Evolutionary conservation across 64 coral and sea anemone species (phyloP).

Genomic region (Orbicella faveolata): DNA sequence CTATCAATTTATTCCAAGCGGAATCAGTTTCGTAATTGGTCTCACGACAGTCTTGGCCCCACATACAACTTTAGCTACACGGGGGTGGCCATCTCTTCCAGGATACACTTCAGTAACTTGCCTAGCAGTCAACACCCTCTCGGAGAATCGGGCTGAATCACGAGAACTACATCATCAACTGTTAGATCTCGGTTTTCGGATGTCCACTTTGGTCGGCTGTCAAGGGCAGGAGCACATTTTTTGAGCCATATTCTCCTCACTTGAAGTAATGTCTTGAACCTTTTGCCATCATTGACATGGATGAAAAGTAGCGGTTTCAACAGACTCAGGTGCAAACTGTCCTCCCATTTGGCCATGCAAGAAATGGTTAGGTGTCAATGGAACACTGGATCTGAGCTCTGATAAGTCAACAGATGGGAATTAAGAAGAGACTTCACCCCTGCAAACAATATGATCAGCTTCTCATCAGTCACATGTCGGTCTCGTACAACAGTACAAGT

Average conservation of each 20-base stretch:
- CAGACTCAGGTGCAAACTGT: not conserved
- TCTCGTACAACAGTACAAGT: not conserved
- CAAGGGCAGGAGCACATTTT: not conserved
- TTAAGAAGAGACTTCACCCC: slow-evolving; percentile 48
- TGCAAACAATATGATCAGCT: not conserved
- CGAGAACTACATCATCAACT: not conserved
- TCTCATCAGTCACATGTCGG: slow-evolving; percentile 21
- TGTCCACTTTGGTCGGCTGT: not conserved
- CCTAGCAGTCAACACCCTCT: not conserved
- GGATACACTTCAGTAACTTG: not conserved
- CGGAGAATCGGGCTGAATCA: not conserved
- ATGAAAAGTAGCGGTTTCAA: not conserved
- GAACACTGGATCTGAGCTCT: slow-evolving; percentile 26
- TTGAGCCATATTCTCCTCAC: not conserved
- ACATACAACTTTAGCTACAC: not conserved
- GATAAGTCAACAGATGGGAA: slow-evolving; percentile 56
- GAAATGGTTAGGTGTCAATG: slow-evolving; percentile 50
- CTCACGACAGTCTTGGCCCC: not conserved
- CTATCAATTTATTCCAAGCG: not conserved
- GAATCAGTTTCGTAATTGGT: not conserved
- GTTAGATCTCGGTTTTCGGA: not conserved
- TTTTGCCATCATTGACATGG: slow-evolving; percentile 5
- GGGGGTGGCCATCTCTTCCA: not conserved
- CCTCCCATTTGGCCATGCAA: slow-evolving; percentile 31
- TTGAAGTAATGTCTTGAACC: not conserved